Conservation (phyloP, 2,113 vertebrate species). For the Phylloscopus whistleri region DNA sequence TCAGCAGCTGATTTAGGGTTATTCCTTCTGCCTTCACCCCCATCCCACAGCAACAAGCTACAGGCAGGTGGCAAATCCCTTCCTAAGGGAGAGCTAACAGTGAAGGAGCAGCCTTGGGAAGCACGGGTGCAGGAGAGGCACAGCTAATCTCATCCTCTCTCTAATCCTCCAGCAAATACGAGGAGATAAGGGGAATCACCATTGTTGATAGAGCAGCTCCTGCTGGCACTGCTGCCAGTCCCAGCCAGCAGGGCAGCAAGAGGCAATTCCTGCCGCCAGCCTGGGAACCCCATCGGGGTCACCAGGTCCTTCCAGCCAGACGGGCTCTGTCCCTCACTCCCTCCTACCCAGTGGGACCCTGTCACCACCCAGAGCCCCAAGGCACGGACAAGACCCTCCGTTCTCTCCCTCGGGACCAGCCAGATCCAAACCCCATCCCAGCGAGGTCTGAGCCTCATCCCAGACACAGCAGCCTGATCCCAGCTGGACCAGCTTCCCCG, state of each 20-base stretch:
- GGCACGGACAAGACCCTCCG: rapidly evolving
- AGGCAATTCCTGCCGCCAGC: rapidly evolving
- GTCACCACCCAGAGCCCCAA: neutral
- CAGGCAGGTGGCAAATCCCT: neutral
- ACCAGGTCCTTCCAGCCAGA: neutral
- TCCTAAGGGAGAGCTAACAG: neutral
- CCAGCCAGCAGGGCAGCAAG: neutral
- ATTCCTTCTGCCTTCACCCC: neutral
- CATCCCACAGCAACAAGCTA: neutral
- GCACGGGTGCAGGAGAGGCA: rapidly evolving
- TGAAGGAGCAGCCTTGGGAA: neutral
- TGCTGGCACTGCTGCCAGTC: neutral
- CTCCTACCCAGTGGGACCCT: neutral
- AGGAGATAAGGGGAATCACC: conserved; percentile 57
- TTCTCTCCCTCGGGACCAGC: too few relatives aligned
- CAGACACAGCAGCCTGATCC: neutral
- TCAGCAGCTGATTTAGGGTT: neutral
- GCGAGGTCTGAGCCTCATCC: neutral
- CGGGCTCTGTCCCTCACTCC: rapidly evolving
- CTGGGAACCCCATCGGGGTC: rapidly evolving
- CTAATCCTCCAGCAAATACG: conserved; percentile 55
- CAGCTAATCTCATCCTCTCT: conserved; percentile 28
- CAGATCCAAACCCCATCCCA: neutral
- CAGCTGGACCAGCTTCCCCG: neutral
- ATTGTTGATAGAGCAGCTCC: conserved; percentile 12